Percentiles rank a stretch among this genome's conserved stretches.
These are phyloP conservation scores for Lathamus discolor DNA, from an alignment of 2,113 vertebrate species.

Conservation along the genomic window DNA sequence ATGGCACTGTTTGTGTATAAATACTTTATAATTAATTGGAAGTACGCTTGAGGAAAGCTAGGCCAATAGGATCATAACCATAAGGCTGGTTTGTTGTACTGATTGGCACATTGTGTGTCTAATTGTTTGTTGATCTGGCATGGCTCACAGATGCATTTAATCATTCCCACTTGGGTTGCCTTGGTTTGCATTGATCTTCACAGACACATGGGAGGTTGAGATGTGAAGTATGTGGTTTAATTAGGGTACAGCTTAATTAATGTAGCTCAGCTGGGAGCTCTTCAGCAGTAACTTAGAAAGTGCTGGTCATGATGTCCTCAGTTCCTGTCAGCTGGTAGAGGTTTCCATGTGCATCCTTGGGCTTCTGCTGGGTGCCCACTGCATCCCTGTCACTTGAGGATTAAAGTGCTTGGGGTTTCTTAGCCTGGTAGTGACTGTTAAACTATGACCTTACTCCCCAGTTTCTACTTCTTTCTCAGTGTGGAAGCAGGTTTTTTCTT, in stretches of 20 bases:
- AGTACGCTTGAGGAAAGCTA: constrained; percentile 20
- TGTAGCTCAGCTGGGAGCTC: constrained; percentile 7
- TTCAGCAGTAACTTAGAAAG: not conserved
- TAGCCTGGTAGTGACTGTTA: rapidly evolving
- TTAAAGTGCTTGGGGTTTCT: not conserved
- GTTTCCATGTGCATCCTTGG: not conserved
- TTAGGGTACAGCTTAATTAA: constrained; percentile 44
- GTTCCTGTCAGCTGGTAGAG: not conserved
- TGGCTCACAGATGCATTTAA: constrained; percentile 22
- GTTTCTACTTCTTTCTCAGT: not conserved
- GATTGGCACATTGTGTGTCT: not conserved
- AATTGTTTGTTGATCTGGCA: constrained; percentile 38
- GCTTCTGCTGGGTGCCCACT: not conserved
- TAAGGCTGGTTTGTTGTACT: constrained; percentile 32
- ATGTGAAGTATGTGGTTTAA: constrained; percentile 42
- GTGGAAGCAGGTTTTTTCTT: not conserved
- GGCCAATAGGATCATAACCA: constrained; percentile 24
- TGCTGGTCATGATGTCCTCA: not conserved
- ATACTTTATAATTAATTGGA: constrained; percentile 45
- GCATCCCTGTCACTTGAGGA: not conserved
- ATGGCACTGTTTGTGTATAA: not conserved
- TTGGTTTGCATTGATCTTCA: constrained; percentile 45
- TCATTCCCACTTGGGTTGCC: constrained; percentile 40
- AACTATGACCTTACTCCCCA: not conserved
- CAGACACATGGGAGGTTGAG: not conserved